Conservation (phyloP, 2,797 vertebrate species). For the Fratercula arctica region DNA sequence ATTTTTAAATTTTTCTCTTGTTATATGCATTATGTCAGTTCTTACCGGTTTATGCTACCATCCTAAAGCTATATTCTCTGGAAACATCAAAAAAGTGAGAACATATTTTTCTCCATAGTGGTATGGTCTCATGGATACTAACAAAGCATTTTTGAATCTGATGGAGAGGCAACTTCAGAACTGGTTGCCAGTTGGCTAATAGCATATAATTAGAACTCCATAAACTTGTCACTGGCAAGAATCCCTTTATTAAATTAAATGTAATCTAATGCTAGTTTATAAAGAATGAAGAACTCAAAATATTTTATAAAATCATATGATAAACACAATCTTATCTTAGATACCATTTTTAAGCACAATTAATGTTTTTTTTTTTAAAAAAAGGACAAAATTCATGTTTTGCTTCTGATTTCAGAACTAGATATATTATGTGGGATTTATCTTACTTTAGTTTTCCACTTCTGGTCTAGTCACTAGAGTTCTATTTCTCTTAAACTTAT, state of each 20-base stretch:
- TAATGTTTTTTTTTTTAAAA: neutral
- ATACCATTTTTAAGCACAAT: neutral
- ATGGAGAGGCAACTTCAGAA: neutral
- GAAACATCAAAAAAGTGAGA: neutral
- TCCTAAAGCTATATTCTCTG: neutral
- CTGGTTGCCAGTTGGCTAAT: neutral
- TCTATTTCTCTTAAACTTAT: neutral
- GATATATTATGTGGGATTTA: neutral
- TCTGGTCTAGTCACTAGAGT: neutral
- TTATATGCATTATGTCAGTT: neutral
- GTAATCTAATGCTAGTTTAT: neutral
- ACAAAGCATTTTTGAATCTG: neutral
- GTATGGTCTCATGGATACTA: neutral
- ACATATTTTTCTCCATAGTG: neutral
- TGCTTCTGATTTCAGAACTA: neutral
- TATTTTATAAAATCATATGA: neutral
- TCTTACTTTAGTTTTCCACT: neutral
- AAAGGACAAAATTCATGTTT: neutral
- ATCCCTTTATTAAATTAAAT: neutral
- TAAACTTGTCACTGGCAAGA: neutral
- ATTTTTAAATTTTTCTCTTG: neutral
- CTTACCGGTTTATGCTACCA: neutral
- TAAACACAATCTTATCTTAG: neutral
- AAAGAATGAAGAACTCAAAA: neutral
- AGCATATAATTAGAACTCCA: neutral